Conservation (phyloP, 2,888 invertebrate genomes). For the Melieria picta region DNA sequence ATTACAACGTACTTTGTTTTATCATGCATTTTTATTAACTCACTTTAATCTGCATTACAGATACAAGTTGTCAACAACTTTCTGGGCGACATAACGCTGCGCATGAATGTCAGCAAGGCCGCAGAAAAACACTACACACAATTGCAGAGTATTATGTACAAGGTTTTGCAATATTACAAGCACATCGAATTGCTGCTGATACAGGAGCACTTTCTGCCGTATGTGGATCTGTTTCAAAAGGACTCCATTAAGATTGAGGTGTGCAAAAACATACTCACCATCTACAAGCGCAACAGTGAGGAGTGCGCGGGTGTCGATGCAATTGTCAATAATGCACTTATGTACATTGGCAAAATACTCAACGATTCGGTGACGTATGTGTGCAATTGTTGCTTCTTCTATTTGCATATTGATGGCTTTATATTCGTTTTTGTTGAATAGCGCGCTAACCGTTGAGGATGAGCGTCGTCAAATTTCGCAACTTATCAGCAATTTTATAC, state of each 20-base stretch:
- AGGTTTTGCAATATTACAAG: constrained; percentile 78
- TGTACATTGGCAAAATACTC: constrained; percentile 87
- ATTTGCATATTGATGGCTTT: not conserved
- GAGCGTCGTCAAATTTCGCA: constrained; percentile 88
- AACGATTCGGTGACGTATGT: constrained; percentile 93
- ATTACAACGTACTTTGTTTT: constrained; percentile 41
- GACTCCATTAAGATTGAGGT: constrained; percentile 84
- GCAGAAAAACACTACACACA: constrained; percentile 84
- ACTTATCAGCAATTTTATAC: constrained; percentile 82
- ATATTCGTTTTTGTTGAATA: constrained; percentile 59
- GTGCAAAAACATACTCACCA: constrained; percentile 82
- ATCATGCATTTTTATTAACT: not conserved
- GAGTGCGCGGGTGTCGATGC: constrained; percentile 73
- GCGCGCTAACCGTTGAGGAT: constrained; percentile 91
- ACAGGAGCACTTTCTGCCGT: constrained; percentile 90
- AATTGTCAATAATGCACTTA: constrained; percentile 86
- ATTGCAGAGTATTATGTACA: constrained; percentile 79
- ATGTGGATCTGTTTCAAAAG: constrained; percentile 89
- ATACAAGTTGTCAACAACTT: constrained; percentile 85
- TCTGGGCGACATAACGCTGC: constrained; percentile 85
- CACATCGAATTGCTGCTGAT: constrained; percentile 84
- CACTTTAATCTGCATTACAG: constrained; percentile 66
- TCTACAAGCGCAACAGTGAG: constrained; percentile 70
- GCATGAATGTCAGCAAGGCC: constrained; percentile 79
- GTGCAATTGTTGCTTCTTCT: not conserved